phyloP scores from a whole-genome alignment of 2,888 invertebrate genomes.

The Diplolepis rosae region DNA sequence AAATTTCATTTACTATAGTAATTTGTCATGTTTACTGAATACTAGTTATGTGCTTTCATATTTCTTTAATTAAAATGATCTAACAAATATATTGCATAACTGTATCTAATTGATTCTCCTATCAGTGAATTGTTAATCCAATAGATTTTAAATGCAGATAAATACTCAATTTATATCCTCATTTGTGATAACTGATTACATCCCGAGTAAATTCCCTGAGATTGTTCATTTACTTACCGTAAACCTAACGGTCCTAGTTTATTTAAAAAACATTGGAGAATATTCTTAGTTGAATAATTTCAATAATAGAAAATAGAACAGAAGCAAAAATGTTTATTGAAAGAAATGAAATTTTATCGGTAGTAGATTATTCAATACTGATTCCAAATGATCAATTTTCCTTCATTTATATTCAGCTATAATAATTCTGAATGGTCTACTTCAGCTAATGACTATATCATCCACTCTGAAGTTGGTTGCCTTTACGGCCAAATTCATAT shows the following conservation, averaged over 20 bases:
- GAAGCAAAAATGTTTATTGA: neutral
- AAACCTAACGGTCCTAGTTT: constrained; percentile 6
- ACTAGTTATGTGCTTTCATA: neutral
- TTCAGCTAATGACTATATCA: too few species aligned
- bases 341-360: neutral
- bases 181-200: constrained; percentile 21
- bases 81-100: neutral
- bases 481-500: too few species aligned
- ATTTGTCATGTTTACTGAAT: neutral
- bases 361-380: neutral
- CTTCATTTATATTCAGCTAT: too few species aligned
- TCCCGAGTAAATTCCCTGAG: constrained; percentile 2
- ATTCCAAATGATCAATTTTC: neutral
- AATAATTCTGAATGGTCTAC: too few species aligned
- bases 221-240: constrained; percentile 13
- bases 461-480: too few species aligned
- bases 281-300: neutral
- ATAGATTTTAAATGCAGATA: constrained; percentile 16
- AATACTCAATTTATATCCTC: constrained; percentile 1
- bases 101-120: constrained; percentile 9
- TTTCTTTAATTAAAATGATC: neutral
- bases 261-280: constrained; percentile 4
- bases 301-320: neutral
- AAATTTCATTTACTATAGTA: neutral
- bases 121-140: constrained; percentile 1